These are phyloP conservation scores for Gephyroberyx darwinii DNA, from an alignment of 2,797 vertebrate genomes.

Conservation along the genomic window DNA sequence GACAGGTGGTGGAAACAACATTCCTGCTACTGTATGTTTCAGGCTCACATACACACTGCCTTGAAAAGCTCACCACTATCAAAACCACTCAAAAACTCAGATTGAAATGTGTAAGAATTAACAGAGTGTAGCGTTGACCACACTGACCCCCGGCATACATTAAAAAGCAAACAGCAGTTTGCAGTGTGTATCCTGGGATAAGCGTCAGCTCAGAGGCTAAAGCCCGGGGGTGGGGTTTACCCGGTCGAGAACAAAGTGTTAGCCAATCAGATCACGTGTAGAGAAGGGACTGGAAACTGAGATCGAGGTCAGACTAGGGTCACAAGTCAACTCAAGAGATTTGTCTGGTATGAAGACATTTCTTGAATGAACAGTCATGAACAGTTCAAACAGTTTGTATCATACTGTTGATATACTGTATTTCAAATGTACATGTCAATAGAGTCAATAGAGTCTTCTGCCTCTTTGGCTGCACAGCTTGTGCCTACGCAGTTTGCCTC, in stretches of 20 bases:
- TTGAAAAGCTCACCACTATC: constrained; percentile 13
- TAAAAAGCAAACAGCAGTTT: constrained; percentile 73
- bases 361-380: constrained; percentile 45
- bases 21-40: constrained; percentile 36
- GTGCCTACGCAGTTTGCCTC: constrained; percentile 4
- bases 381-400: neutral
- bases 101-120: constrained; percentile 12
- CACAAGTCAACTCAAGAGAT: constrained; percentile 61
- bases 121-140: constrained; percentile 21
- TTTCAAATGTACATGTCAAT: neutral
- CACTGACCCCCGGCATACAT: constrained; percentile 28
- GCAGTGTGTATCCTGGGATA: constrained; percentile 65
- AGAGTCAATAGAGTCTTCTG: neutral
- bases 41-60: constrained; percentile 14
- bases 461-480: constrained; percentile 28
- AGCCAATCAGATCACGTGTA: constrained; percentile 59
- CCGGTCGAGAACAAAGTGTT: constrained; percentile 40
- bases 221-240: constrained; percentile 64
- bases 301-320: constrained; percentile 43
- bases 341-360: constrained; percentile 55
- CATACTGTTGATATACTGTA: neutral
- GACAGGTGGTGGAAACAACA: constrained; percentile 43
- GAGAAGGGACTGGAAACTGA: constrained; percentile 23
- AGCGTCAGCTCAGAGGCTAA: constrained; percentile 72
- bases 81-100: constrained; percentile 5